A percentile compares a stretch with the other conserved stretches of the same genome.
phyloP scores from a whole-genome alignment of 2,888 invertebrate genomes.

The Dastarcus helophoroides region DNA sequence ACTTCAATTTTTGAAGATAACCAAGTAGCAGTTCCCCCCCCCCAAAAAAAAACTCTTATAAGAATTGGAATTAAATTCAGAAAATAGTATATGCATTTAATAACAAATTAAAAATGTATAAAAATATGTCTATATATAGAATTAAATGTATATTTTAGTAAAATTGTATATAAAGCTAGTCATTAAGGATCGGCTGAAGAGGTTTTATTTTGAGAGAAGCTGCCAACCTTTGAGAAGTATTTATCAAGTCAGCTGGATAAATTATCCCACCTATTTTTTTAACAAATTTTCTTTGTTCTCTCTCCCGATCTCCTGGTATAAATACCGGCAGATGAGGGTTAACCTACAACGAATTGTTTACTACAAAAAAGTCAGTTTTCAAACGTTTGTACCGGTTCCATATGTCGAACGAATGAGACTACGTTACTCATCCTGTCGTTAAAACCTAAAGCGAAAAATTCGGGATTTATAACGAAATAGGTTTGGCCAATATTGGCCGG shows the following conservation, averaged over 20 bases:
- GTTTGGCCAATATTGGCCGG: background rate
- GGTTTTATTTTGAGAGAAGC: background rate
- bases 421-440: background rate
- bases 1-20: too few relatives aligned
- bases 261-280: background rate
- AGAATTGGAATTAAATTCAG: too few relatives aligned
- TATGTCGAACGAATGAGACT: background rate
- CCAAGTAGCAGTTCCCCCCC: too few relatives aligned
- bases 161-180: too few relatives aligned
- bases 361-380: constrained; percentile 1
- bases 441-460: background rate
- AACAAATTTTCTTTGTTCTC: background rate
- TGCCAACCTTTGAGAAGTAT: background rate
- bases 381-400: background rate
- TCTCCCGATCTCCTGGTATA: background rate
- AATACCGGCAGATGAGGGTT: background rate
- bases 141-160: too few relatives aligned
- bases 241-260: background rate
- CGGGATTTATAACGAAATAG: background rate
- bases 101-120: too few relatives aligned
- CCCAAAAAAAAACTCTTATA: too few relatives aligned
- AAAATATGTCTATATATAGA: too few relatives aligned
- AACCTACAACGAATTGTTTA: background rate
- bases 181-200: too few relatives aligned
- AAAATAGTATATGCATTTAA: too few relatives aligned